Evolutionary conservation across 2,888 invertebrate species (phyloP).

Genomic region (Chromoteleia sp.): DNA sequence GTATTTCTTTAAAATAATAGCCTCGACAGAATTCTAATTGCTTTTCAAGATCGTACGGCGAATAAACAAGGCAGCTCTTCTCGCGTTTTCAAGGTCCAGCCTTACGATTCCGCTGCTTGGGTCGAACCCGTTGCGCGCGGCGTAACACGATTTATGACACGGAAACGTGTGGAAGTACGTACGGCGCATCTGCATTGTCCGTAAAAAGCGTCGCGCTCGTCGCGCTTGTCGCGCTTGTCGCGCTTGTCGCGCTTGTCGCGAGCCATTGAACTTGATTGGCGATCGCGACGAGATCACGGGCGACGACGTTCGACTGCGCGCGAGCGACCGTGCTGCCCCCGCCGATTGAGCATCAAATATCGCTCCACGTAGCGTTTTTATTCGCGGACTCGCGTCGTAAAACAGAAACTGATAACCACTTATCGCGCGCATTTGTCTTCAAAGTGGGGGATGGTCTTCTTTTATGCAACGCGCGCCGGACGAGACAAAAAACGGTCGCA

Average conservation of each 20-base stretch:
- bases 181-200: conserved; percentile 36
- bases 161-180: conserved; percentile 6
- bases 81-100: conserved; percentile 7
- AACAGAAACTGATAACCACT: conserved; percentile 61
- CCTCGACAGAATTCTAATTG: conserved; percentile 11
- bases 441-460: conserved; percentile 26
- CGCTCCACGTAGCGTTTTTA: conserved; percentile 57
- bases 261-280: conserved; percentile 50
- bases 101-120: conserved; percentile 2
- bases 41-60: conserved; percentile 7
- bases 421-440: conserved; percentile 59
- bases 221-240: conserved; percentile 5
- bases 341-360: conserved; percentile 33
- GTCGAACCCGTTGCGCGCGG: conserved; percentile 9
- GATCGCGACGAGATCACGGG: conserved; percentile 12
- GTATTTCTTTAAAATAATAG: conserved; percentile 6
- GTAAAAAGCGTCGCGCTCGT: conserved; percentile 32
- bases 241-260: conserved; percentile 20
- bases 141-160: conserved; percentile 25
- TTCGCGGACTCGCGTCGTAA: conserved; percentile 45
- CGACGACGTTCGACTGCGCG: conserved; percentile 26
- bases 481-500: conserved; percentile 51
- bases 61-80: conserved; percentile 25
- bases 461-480: conserved; percentile 48
- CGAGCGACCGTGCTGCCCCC: conserved; percentile 14